Evolutionary conservation across 2,888 invertebrate genomes (phyloP), one percentile per base, ranked within the genome.

Genomic region (Gortyna flavago): DNA sequence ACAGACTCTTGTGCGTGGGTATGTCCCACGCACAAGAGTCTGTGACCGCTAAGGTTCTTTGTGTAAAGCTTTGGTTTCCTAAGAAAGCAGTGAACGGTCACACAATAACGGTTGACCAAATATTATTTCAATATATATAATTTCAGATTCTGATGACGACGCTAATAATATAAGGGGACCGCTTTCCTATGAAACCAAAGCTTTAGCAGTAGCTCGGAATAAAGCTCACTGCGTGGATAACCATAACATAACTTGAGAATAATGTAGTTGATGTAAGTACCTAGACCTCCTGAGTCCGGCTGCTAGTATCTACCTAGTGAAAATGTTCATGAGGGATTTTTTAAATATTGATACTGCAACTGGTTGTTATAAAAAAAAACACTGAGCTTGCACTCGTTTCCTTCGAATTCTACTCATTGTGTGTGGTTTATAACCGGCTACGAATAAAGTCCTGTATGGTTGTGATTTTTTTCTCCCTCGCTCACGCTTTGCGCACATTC

Each of bases 401-500:
- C 51, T 73, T 79, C 48, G n/a, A 66, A 66, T 25, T 51, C 13
- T 51, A 41, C 51, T 79, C 70, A 73, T 82, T 81, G 80, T 86
- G 66, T 87, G 71, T 83, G 65, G 70, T 83, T 79, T 73, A 68
- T 74, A 73, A 62, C 72, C 29, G 66, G 74, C 75, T 77, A 70
- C 71, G 68, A 76, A 76, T 72, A 78, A 83, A 81, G 78, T 82
- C 62, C 83, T 67, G 85, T 74, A 74, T 79, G 78, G 38, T 82
- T 71, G 54, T 67, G 59, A 73, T 76, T 90, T 91, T 88, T 89
- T 87, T 78, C 72, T 72, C 35, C 74, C 75, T 82, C n/a, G 78
- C 84, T 85, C 88, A 91, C 90, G 91, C 84, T 86, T 70, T 59
- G 83, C 79, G 91, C 90, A 91, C 90, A 90, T 87, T 79, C 78